A percentile compares a stretch with the other conserved stretches of the same genome.
phyloP scores from a whole-genome alignment of 2,113 vertebrate genomes.

The Phrynosoma blainvillii region DNA sequence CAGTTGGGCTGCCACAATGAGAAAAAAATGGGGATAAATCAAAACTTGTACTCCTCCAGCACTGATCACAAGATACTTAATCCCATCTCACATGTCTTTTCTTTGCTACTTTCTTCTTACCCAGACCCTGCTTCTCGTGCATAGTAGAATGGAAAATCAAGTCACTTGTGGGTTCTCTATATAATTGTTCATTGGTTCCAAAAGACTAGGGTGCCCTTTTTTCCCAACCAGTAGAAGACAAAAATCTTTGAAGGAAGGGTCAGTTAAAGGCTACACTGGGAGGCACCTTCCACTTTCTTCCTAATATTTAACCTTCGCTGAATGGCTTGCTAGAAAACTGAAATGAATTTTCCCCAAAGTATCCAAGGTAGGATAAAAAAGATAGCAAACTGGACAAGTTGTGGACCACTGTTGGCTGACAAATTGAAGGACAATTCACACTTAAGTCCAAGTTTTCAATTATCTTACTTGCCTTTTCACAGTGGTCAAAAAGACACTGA shows the following conservation, averaged over 20 bases:
- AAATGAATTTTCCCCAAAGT: not conserved
- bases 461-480: not conserved
- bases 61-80: not conserved
- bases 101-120: not conserved
- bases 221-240: not conserved
- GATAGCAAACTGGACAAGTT: not conserved
- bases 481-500: not conserved
- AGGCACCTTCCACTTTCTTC: not conserved
- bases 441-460: not conserved
- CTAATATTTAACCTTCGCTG: not conserved
- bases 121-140: not conserved
- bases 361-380: not conserved
- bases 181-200: not conserved
- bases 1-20: slow-evolving; percentile 84
- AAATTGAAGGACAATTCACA: not conserved
- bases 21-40: not conserved
- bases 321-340: not conserved
- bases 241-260: not conserved
- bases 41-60: not conserved
- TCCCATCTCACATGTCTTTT: not conserved
- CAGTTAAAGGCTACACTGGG: not conserved
- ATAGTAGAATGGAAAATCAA: not conserved
- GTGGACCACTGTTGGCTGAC: not conserved
- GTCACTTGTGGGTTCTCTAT: not conserved
- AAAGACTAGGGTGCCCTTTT: not conserved